Conservation (phyloP, 2,888 invertebrate species). For the Urechis unicinctus region DNA sequence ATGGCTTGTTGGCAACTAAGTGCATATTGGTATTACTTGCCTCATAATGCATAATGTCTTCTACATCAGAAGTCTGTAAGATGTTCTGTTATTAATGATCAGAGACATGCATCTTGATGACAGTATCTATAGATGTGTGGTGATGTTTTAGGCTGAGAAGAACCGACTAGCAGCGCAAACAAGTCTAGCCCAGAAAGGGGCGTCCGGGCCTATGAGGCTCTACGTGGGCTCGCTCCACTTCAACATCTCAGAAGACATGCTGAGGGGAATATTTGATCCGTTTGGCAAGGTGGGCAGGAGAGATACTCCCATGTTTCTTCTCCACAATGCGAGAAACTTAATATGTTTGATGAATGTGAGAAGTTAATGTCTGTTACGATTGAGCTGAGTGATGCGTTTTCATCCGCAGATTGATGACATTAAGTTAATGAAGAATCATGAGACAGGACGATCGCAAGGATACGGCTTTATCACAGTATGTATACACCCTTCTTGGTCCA, state of each 20-base stretch:
- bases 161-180: conserved; percentile 53
- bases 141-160: conserved; percentile 74
- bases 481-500: neutral
- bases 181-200: conserved; percentile 27
- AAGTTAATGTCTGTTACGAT: neutral
- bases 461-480: conserved; percentile 92
- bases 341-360: neutral
- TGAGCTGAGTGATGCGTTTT: neutral
- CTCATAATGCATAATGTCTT: too few species aligned
- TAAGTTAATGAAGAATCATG: conserved; percentile 90
- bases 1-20: too few species aligned
- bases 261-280: conserved; percentile 95
- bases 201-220: conserved; percentile 80
- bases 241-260: conserved; percentile 98
- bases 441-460: conserved; percentile 90
- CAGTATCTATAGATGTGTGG: too few species aligned
- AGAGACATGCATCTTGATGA: too few species aligned
- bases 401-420: conserved; percentile 44
- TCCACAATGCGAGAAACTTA: too few species aligned
- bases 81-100: too few species aligned
- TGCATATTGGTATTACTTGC: too few species aligned
- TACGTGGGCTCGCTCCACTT: conserved; percentile 98
- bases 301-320: too few species aligned
- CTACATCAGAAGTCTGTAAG: too few species aligned
- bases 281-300: conserved; percentile 75